Percentiles rank a stretch among this genome's conserved stretches.
Conservation (phyloP, 2,888 invertebrate genomes). For the Cyrtodaria siliqua region DNA sequence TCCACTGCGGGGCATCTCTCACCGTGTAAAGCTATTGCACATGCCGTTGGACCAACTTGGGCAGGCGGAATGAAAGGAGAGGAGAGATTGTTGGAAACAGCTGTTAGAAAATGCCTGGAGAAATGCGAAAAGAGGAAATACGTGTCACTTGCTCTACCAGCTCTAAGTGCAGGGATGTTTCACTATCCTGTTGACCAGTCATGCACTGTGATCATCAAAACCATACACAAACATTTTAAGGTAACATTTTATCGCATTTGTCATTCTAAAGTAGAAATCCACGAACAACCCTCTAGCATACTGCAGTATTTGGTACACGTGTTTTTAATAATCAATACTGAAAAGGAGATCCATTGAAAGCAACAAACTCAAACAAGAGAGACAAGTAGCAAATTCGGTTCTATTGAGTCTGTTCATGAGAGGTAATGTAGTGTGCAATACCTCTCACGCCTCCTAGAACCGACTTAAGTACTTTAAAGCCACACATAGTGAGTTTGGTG, state of each 20-base stretch:
- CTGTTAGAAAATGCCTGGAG: conserved; percentile 48
- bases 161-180: conserved; percentile 72
- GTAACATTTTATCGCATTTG: conserved; percentile 6
- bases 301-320: no score
- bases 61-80: conserved; percentile 56
- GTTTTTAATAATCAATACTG: no score
- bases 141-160: conserved; percentile 72
- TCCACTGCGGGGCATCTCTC: conserved; percentile 52
- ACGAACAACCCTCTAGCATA: no score
- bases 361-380: no score
- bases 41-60: conserved; percentile 67
- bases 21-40: conserved; percentile 52
- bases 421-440: no score
- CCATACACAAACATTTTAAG: conserved; percentile 49
- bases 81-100: conserved; percentile 37
- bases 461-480: no score
- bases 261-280: no score
- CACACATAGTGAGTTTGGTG: no score
- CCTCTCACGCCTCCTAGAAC: no score
- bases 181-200: conserved; percentile 44
- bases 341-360: no score
- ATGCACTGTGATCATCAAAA: conserved; percentile 45
- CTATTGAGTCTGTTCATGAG: no score
- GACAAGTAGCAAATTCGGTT: no score
- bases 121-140: conserved; percentile 19